Evolutionary conservation across 2,888 invertebrate genomes (phyloP).

Genomic region (Strigamia crassipes): DNA sequence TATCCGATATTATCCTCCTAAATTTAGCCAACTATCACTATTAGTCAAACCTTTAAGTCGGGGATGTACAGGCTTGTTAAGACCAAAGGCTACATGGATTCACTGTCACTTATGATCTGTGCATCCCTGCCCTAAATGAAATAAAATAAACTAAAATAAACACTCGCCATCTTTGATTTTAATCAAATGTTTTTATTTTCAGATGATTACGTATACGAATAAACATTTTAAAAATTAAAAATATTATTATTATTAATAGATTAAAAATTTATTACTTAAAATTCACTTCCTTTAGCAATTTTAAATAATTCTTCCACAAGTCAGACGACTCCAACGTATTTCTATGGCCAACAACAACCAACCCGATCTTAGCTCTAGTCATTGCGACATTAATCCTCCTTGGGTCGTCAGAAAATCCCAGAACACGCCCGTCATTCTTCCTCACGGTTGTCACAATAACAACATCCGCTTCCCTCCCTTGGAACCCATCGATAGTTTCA

Average conservation of each 20-base stretch:
- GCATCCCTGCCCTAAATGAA: no score
- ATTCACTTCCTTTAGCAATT: not conserved
- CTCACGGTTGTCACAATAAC: slow-evolving; percentile 64
- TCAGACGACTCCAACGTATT: not conserved
- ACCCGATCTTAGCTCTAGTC: slow-evolving; percentile 62
- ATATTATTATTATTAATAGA: no score
- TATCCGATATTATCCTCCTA: no score
- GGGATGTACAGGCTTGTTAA: no score
- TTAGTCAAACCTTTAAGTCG: no score
- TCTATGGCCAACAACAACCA: slow-evolving; percentile 49
- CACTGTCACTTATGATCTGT: no score
- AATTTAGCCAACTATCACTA: no score
- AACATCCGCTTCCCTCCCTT: slow-evolving; percentile 64
- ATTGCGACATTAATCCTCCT: slow-evolving; percentile 64
- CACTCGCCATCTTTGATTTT: no score
- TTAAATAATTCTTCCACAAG: not conserved
- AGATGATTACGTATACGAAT: not conserved
- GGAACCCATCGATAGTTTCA: slow-evolving; percentile 65
- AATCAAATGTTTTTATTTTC: no score
- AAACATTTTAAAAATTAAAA: not conserved
- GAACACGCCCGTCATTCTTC: slow-evolving; percentile 63
- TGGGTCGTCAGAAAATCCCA: slow-evolving; percentile 64
- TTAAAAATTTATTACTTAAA: no score
- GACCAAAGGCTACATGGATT: no score
- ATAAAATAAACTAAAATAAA: no score